Conservation (phyloP, 2,113 vertebrate genomes). For the Setophaga kirtlandii region DNA sequence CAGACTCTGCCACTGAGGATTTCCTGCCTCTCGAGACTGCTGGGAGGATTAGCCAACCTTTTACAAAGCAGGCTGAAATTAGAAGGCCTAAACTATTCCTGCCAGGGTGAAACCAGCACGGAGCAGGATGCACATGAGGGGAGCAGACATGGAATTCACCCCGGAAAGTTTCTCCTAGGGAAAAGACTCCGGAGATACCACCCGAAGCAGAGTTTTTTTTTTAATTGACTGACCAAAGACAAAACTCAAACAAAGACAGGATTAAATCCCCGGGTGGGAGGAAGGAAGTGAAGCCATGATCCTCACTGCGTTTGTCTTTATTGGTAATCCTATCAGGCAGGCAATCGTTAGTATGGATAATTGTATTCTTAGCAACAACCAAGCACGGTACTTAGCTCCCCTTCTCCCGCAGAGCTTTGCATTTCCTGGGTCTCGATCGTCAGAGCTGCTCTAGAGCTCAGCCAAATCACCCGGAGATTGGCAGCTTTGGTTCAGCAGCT, state of each 20-base stretch:
- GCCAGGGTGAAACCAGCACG: background rate
- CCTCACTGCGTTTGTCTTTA: background rate
- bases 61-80: slow-evolving; percentile 12
- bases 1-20: background rate
- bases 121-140: rapidly evolving
- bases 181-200: background rate
- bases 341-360: background rate
- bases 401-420: background rate
- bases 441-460: background rate
- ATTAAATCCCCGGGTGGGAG: background rate
- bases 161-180: background rate
- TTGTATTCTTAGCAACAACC: slow-evolving; percentile 62
- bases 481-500: background rate
- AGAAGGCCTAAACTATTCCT: slow-evolving; percentile 6
- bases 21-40: background rate
- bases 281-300: slow-evolving; percentile 43
- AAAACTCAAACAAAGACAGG: background rate
- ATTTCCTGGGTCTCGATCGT: background rate
- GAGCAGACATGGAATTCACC: background rate
- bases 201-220: background rate
- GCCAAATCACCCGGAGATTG: background rate
- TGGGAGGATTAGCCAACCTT: slow-evolving; percentile 1
- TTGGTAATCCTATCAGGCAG: slow-evolving; percentile 62
- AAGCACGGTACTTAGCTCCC: background rate
- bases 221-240: background rate